Conservation (phyloP, 2,888 invertebrate species). For the Parelbella ahira region DNA sequence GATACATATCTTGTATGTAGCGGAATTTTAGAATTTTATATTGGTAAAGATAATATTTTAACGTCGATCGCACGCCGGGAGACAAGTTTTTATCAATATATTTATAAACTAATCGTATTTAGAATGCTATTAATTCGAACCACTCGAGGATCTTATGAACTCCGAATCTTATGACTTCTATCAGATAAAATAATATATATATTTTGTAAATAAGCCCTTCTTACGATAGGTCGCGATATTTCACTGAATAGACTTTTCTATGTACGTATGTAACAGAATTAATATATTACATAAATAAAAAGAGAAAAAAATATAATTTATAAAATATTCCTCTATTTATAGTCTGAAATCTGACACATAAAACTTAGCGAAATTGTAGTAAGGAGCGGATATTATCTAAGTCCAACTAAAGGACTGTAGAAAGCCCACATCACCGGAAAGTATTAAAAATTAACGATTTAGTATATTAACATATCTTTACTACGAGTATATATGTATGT, state of each 20-base stretch:
- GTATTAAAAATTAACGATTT: slow-evolving; percentile 11
- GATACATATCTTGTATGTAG: slow-evolving; percentile 74
- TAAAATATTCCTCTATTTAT: slow-evolving; percentile 13
- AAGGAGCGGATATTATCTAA: neutral
- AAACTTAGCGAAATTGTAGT: slow-evolving; percentile 11
- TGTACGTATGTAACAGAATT: slow-evolving; percentile 41
- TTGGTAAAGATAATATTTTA: slow-evolving; percentile 48
- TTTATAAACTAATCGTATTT: slow-evolving; percentile 62
- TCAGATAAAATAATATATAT: slow-evolving; percentile 68
- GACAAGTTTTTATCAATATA: slow-evolving; percentile 71
- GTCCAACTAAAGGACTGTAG: neutral
- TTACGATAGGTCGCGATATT: slow-evolving; percentile 55
- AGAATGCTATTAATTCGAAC: slow-evolving; percentile 70
- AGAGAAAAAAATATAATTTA: slow-evolving; percentile 14
- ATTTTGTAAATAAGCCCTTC: slow-evolving; percentile 73
- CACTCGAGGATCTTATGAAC: slow-evolving; percentile 76
- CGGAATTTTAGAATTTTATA: slow-evolving; percentile 71
- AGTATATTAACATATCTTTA: slow-evolving; percentile 5
- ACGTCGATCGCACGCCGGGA: slow-evolving; percentile 63
- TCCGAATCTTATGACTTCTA: slow-evolving; percentile 77
- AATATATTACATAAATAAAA: slow-evolving; percentile 15
- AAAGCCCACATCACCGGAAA: neutral
- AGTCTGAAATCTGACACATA: slow-evolving; percentile 19
- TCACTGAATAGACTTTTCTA: slow-evolving; percentile 50
- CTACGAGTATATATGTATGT: neutral